Evolutionary conservation across 2,888 invertebrate genomes (phyloP).

Genomic region (Eupithecia insigniata): DNA sequence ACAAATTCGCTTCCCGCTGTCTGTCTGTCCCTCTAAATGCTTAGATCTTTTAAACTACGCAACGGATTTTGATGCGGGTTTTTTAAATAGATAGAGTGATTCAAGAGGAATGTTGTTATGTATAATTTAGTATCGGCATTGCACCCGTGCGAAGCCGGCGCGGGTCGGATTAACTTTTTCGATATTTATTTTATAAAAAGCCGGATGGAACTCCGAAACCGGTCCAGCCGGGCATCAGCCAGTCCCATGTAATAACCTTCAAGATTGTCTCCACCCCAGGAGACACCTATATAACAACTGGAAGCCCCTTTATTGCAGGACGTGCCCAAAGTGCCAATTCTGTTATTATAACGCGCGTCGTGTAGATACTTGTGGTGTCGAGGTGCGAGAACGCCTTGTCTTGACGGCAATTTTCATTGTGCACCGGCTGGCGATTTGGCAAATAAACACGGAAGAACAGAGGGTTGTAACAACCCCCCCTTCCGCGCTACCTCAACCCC

Average conservation of each 20-base stretch:
- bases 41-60: too few relatives aligned
- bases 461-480: too few relatives aligned
- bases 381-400: background rate
- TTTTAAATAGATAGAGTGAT: too few relatives aligned
- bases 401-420: slow-evolving; percentile 8
- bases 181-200: background rate
- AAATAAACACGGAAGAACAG: background rate
- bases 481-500: too few relatives aligned
- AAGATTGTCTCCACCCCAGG: slow-evolving; percentile 19
- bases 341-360: slow-evolving; percentile 13
- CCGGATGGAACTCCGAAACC: background rate
- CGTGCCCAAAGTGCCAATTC: slow-evolving; percentile 36
- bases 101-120: too few relatives aligned
- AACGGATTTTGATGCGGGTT: too few relatives aligned
- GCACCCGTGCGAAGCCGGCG: too few relatives aligned
- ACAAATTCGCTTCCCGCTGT: too few relatives aligned
- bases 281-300: slow-evolving; percentile 24
- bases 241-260: slow-evolving; percentile 13
- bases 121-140: too few relatives aligned
- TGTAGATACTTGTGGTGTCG: slow-evolving; percentile 23
- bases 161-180: too few relatives aligned
- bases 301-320: slow-evolving; percentile 34
- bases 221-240: background rate
- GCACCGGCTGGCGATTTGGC: background rate
- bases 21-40: too few relatives aligned